Evolutionary conservation across 2,113 vertebrate genomes (phyloP), one percentile per base, ranked within the genome.

Genomic region (Sinocyclocheilus maitianheensis): DNA sequence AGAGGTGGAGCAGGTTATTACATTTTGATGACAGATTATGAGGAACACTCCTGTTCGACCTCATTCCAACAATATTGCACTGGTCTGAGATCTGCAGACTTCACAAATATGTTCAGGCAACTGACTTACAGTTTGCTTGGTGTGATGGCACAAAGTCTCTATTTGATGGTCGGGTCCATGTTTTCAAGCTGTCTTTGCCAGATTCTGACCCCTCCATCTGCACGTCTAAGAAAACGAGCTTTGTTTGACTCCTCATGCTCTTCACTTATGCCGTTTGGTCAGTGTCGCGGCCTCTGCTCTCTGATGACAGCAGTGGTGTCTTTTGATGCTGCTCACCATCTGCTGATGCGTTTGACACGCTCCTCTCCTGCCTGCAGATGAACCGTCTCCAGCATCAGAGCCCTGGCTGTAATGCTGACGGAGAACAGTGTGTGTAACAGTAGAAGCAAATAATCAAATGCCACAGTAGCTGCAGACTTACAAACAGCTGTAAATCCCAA

Each of bases 161-260:
- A 12, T 72, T 43, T 43, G 69, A n/a, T 16, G 37, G 20, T n/a
- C 20, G 0, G 69, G 69, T 72, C 69, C 37, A n/a, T 72, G 69
- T 22, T 72, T 72, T 72, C 69, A 22, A 5, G 26, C 6, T 0
- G 0, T 37, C 18, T 22, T 2, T 20, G 34, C 34, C 69, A 40
- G 34, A 22, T 40, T 72, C 18, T 72, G 69, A 72, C 69, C 10
- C 58, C 69, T 72, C 69, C 69, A 72, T 72, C 69, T 43, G 69
- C 37, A 43, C 20, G 1, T 12, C 20, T 72, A 10, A 11, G 69
- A 72, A 43, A 43, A 13, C 11, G 9, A 43, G 69, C 69, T 72
- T 72, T 72, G 69, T 72, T 72, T 72, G 69, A 43, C 69, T 72
- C 37, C 2, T 72, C 10, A 11, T 22, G 69, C 69, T 72, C 69